Evolutionary conservation across 2,113 vertebrate genomes (phyloP).

Genomic region (Lota lota): DNA sequence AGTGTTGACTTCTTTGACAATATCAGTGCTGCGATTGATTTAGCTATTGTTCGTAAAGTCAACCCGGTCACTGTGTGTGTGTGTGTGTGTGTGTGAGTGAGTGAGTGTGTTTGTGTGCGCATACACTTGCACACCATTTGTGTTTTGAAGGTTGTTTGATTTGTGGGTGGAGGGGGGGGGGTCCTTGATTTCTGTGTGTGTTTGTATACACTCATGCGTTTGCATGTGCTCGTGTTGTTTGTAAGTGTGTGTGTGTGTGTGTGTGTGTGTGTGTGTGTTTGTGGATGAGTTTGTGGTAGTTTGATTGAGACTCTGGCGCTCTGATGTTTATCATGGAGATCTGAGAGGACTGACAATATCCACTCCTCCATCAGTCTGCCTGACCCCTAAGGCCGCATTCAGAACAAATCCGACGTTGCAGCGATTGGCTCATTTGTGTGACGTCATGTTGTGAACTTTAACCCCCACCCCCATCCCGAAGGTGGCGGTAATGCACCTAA

Average conservation of each 20-base stretch:
- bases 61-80: slow-evolving; percentile 5
- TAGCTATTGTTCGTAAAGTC: slow-evolving; percentile 18
- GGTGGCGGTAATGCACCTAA: too few species aligned
- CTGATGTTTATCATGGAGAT: slow-evolving; percentile 60
- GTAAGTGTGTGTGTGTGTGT: background rate
- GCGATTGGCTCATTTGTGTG: too few species aligned
- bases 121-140: background rate
- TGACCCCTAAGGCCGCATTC: slow-evolving; percentile 12
- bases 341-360: slow-evolving; percentile 55
- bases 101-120: background rate
- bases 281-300: slow-evolving; percentile 2
- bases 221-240: slow-evolving; percentile 4
- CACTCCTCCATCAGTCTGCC: slow-evolving; percentile 30
- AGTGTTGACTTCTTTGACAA: background rate
- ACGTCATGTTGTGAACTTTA: too few species aligned
- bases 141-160: background rate
- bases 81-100: slow-evolving; percentile 6
- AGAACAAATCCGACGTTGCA: too few species aligned
- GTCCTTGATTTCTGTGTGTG: background rate
- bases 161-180: too few species aligned
- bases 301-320: slow-evolving; percentile 40
- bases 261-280: slow-evolving; percentile 14
- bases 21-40: too few species aligned
- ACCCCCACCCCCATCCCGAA: too few species aligned
- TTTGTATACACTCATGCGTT: slow-evolving; percentile 5